These are phyloP conservation scores for Caenorhabditis sp. DNA, from an alignment of 2,888 invertebrate genomes.

Conservation along the genomic window DNA sequence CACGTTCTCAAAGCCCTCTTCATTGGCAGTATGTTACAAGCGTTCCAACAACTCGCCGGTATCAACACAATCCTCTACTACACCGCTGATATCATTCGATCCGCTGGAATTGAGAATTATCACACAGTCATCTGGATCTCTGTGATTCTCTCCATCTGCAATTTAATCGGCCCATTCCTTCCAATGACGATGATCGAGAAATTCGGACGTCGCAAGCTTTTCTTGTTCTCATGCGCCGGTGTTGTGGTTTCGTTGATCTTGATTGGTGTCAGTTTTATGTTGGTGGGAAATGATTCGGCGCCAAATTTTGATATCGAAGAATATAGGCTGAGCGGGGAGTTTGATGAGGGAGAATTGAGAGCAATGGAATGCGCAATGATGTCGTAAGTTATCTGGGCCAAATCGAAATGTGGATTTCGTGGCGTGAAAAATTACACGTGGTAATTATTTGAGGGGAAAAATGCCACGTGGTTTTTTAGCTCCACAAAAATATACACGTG, in stretches of 20 bases:
- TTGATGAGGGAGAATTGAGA: conserved; percentile 4
- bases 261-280: conserved; percentile 62
- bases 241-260: conserved; percentile 58
- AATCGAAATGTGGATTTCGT: too few species aligned
- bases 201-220: conserved; percentile 59
- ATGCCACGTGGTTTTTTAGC: too few species aligned
- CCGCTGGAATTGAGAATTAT: conserved; percentile 62
- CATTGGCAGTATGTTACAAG: conserved; percentile 75
- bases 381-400: not conserved
- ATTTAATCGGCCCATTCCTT: conserved; percentile 61
- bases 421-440: too few species aligned
- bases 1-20: conserved; percentile 72
- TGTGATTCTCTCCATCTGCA: conserved; percentile 40
- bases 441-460: too few species aligned
- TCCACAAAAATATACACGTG: too few species aligned
- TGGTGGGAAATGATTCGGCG: conserved; percentile 41
- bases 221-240: conserved; percentile 61
- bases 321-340: conserved; percentile 17
- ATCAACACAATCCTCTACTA: conserved; percentile 75
- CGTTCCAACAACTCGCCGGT: conserved; percentile 75
- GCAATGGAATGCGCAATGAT: conserved; percentile 13
- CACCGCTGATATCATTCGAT: conserved; percentile 63
- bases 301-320: conserved; percentile 13
- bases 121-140: conserved; percentile 66
- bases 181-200: conserved; percentile 67